Conservation (phyloP, 2,113 vertebrate species). For the Lagopus leucura region DNA sequence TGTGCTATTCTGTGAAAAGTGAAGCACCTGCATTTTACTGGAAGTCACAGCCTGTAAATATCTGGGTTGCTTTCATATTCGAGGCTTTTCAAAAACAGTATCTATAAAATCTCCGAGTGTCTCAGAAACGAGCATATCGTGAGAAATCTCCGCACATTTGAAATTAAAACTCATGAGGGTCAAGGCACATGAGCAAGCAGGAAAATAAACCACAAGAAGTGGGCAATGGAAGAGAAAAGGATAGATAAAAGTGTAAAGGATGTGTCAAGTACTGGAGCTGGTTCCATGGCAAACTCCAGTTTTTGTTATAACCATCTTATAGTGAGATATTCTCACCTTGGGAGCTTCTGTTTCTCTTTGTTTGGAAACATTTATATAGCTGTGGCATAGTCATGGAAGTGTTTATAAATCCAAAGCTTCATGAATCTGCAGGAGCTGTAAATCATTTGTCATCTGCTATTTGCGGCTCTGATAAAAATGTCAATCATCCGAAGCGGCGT, state of each 20-base stretch:
- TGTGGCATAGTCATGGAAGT: background rate
- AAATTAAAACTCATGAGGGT: background rate
- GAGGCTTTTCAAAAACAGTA: background rate
- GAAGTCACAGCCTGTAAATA: background rate
- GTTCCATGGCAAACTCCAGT: background rate
- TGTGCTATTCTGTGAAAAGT: background rate
- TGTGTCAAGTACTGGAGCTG: background rate
- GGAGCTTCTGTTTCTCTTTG: background rate
- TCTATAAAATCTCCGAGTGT: background rate
- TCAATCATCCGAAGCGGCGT: conserved; percentile 24
- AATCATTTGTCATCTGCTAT: conserved; percentile 55
- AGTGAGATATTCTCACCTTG: background rate
- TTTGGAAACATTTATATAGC: conserved; percentile 35
- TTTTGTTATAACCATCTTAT: background rate
- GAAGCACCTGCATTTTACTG: background rate
- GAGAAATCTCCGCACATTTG: background rate
- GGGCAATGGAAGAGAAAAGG: background rate
- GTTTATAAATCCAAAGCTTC: conserved; percentile 28
- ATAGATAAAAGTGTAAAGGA: background rate
- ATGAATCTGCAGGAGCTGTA: conserved; percentile 18
- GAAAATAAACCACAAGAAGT: background rate
- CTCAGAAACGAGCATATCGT: background rate
- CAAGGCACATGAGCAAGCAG: background rate
- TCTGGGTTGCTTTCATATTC: background rate
- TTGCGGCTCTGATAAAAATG: conserved; percentile 35